Base-by-base conservation (phyloP, 2,113 vertebrate genomes). In the Lepisosteus oculatus region DNA sequence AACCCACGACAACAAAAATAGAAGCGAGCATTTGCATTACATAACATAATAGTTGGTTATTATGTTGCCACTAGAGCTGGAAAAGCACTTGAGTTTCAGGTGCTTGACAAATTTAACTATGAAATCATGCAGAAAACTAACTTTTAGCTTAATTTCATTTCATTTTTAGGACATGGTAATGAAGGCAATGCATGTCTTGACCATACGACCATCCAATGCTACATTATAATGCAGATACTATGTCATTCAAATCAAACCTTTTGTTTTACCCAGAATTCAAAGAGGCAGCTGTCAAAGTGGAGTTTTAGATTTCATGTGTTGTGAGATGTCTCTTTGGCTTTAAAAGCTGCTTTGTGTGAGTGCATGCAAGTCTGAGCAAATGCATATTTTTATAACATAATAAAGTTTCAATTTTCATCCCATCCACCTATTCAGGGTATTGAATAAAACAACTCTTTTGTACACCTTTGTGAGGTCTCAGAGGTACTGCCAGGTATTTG, bases 1-100 rank as follows among this genome's bases (percentile, higher is more conserved):
- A 74, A 76, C 81, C 79, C 79, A 79, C 78, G 29, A 75, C 55
- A 71, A 56, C 74, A 69, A 71, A 80, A 86, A 41, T 41, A 71
- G 78, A 69, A 67, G 59, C 61, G 76, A 43, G 56, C 55, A 61
- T 79, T 79, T 72, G 43, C 47, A 72, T 78, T 68, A 55, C 65
- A 51, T 67, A 77, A 72, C 74, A 66, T 64, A 69, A 51, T 65
- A 57, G 57, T 56, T 66, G 70, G 57, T 81, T 68, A 74, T 79
- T 76, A 76, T 75, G 72, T 65, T 73, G 72, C 72, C 78, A 78
- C 55, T 61, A 61, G 51, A 67, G 72, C 65, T 65, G 5, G 62
- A 43, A 70, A 72, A 67, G 14, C 68, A 64, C 55, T 55, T 43
- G 13, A n/a, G 43, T 15, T 72, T 71, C 61, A 51, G 17, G 61